phyloP scores from a whole-genome alignment of 2,888 invertebrate genomes.

The Troides oblongomaculatus region DNA sequence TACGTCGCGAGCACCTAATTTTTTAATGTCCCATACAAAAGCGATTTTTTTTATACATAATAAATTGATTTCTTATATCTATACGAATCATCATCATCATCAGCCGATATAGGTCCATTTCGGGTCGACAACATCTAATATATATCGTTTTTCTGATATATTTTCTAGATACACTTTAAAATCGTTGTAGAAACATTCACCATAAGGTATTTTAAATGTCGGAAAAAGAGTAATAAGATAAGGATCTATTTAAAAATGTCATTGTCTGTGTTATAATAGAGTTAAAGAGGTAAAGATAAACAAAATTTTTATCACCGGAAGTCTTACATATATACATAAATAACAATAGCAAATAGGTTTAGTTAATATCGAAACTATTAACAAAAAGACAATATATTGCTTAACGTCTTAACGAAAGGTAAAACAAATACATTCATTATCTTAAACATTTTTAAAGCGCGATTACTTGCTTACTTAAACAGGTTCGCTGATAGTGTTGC shows the following conservation, averaged over 20 bases:
- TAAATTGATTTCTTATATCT: neutral
- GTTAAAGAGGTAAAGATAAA: neutral
- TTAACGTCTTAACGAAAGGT: constrained; percentile 6
- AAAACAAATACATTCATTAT: neutral
- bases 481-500: constrained; percentile 18
- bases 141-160: too few species aligned
- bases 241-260: too few species aligned
- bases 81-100: too few species aligned
- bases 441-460: constrained; percentile 3
- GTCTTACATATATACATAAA: neutral
- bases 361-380: neutral
- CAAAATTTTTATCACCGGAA: neutral
- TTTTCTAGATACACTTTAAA: neutral
- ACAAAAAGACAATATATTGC: neutral
- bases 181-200: neutral
- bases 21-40: neutral
- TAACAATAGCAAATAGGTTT: neutral
- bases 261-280: too few species aligned
- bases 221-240: too few species aligned
- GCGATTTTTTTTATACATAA: neutral
- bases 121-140: too few species aligned
- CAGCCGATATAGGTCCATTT: too few species aligned
- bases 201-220: too few species aligned
- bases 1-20: neutral
- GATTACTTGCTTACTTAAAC: constrained; percentile 10